Evolutionary conservation across 1,140 invertebrate species (phyloP).

Genomic region (Drosophila biarmipes): DNA sequence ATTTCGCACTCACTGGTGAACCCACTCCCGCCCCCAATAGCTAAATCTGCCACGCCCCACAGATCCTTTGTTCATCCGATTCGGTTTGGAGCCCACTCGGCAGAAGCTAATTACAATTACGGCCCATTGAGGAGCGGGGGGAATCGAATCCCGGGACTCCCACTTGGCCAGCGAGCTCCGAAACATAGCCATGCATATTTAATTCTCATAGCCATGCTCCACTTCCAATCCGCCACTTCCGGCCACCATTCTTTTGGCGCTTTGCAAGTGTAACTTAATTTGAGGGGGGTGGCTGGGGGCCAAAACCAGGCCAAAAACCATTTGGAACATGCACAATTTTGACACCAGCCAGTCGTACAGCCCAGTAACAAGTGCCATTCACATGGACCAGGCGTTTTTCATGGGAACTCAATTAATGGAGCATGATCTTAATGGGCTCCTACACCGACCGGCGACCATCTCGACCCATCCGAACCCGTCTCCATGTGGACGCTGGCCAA

Average conservation of each 20-base stretch:
- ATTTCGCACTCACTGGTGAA: slow-evolving; percentile 33
- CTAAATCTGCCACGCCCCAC: slow-evolving; percentile 18
- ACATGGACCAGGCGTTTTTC: slow-evolving; percentile 66
- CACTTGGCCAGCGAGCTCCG: slow-evolving; percentile 19
- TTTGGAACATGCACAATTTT: slow-evolving; percentile 78
- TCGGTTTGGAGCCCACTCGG: slow-evolving; percentile 26
- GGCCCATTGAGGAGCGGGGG: slow-evolving; percentile 12
- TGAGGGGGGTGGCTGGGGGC: slow-evolving; percentile 16
- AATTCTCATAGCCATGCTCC: slow-evolving; percentile 36
- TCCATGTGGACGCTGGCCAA: slow-evolving; percentile 12
- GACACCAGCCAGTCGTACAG: slow-evolving; percentile 44
- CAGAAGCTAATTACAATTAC: slow-evolving; percentile 75
- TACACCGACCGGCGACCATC: slow-evolving; percentile 29
- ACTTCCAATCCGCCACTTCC: neutral
- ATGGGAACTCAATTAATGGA: slow-evolving; percentile 82
- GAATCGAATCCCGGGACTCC: neutral
- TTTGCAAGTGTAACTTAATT: slow-evolving; percentile 80
- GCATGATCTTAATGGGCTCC: slow-evolving; percentile 82
- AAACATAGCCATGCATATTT: slow-evolving; percentile 79
- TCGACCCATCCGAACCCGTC: neutral
- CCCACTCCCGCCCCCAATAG: slow-evolving; percentile 14
- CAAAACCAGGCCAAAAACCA: slow-evolving; percentile 61
- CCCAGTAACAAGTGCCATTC: slow-evolving; percentile 67
- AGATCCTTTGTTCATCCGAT: slow-evolving; percentile 58
- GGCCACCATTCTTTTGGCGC: slow-evolving; percentile 63